Evolutionary conservation across 2,797 vertebrate species (phyloP), one percentile per base, ranked within the genome.

Genomic region (Vespertilio murinus): DNA sequence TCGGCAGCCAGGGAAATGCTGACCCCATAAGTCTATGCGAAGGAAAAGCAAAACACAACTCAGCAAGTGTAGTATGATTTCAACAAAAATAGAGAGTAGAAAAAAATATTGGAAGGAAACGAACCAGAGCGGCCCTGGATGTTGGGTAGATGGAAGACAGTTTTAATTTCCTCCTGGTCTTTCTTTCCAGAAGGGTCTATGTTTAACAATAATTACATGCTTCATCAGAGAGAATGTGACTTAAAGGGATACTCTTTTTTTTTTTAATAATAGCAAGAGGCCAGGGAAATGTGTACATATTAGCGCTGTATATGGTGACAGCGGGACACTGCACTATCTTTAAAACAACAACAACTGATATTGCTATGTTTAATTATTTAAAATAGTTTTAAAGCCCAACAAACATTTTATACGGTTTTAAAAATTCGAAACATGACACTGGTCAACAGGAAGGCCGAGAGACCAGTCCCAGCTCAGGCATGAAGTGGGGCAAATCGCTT

Each of bases 171-270:
- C 85, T 71, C 83, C 70, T 49, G 42, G 38, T 14, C 54, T 65
- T 81, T 89, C 77, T 86, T 84, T 83, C 52, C 87, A 67, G 91
- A 74, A 42, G 8, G 42, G 22, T 61, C 87, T 80, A n/a, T 11
- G 25, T 84, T 75, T 70, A 75, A 42, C 23, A 74, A 65, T 22
- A 59, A 42, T 20, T n/a, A 45, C 61, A 83, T 38, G 47, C 23
- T 74, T 23, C 82, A 67, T 71, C 45, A n/a, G 45, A 79, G 45
- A 83, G 23, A 56, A 81, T 88, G 73, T 30, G 56, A 92, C 35
- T 49, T 73, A 40, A 79, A 45, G 67, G 7, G 25, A 40, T 67
- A 64, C 17, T 35, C 20, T 20, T 56, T 25, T 56, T 18, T 56
- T 61, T 61, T 30, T 42, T 13, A 59, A 59, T 45, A 52, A 78